Conservation (phyloP, 2,113 vertebrate genomes). For the Sprattus sprattus region DNA sequence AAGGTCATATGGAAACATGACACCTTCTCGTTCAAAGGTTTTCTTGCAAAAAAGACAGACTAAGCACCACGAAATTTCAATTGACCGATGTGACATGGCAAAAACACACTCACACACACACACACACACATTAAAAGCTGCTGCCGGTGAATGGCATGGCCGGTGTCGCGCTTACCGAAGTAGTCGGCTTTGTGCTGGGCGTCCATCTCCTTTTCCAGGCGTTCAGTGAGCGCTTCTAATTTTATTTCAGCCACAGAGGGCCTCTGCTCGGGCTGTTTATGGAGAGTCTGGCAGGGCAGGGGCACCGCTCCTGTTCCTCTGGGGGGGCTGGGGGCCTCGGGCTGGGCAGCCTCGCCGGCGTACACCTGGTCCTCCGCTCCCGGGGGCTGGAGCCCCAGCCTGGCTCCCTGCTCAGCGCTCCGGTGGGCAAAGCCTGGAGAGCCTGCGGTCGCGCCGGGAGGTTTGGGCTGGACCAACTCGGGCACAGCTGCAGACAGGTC, state of each 20-base stretch:
- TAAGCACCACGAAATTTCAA: slow-evolving; percentile 3
- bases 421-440: not conserved
- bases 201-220: slow-evolving; percentile 92
- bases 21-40: slow-evolving; percentile 24
- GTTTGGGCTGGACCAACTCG: slow-evolving; percentile 37
- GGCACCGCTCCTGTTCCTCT: slow-evolving; percentile 45
- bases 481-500: slow-evolving; percentile 25
- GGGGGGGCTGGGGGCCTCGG: slow-evolving; percentile 55
- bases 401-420: slow-evolving; percentile 18
- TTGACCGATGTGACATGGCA: not conserved
- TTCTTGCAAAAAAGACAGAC: slow-evolving; percentile 6
- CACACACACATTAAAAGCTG: not conserved
- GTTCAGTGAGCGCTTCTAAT: slow-evolving; percentile 88
- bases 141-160: not conserved
- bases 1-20: slow-evolving; percentile 44
- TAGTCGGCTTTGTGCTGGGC: slow-evolving; percentile 86
- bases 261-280: slow-evolving; percentile 69
- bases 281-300: slow-evolving; percentile 75
- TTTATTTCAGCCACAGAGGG: slow-evolving; percentile 82
- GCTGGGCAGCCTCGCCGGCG: slow-evolving; percentile 40
- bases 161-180: slow-evolving; percentile 81
- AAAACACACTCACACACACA: not conserved
- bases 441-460: not conserved
- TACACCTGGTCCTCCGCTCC: not conserved
- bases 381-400: not conserved